These are phyloP conservation scores for Panthera tigris DNA, from an alignment of 2,113 vertebrate genomes.

Conservation along the genomic window DNA sequence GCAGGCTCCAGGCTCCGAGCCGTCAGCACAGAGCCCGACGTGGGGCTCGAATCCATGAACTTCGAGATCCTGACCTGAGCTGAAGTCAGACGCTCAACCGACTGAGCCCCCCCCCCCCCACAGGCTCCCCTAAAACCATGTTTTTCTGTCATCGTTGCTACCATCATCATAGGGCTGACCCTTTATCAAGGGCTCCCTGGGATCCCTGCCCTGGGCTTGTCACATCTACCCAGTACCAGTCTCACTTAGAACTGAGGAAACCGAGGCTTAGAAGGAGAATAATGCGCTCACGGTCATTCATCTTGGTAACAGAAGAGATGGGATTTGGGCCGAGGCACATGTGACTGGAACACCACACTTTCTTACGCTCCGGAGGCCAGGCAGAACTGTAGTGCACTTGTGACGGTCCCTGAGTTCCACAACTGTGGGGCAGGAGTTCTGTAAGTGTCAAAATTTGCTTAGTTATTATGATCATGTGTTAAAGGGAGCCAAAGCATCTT, in stretches of 20 bases:
- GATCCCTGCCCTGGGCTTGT: not conserved
- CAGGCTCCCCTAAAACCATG: not conserved
- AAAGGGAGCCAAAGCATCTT: slow-evolving; percentile 29
- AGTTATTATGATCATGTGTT: slow-evolving; percentile 51
- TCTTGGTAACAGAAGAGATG: not conserved
- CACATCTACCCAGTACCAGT: not conserved
- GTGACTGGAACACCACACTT: not conserved
- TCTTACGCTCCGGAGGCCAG: not conserved
- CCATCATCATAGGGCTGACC: not conserved
- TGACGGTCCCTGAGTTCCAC: not conserved
- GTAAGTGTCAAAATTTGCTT: slow-evolving; percentile 49
- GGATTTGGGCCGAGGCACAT: not conserved
- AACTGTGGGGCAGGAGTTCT: slow-evolving; percentile 45
- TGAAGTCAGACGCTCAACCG: not conserved
- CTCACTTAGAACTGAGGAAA: not conserved
- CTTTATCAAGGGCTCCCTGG: not conserved
- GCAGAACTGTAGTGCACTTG: not conserved
- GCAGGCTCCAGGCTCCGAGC: no score
- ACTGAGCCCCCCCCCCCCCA: not conserved
- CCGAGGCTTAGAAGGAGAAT: not conserved
- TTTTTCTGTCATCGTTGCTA: accelerated
- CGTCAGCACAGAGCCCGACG: not conserved
- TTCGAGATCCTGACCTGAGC: not conserved
- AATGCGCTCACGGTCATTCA: not conserved
- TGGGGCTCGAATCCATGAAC: not conserved